Base-by-base conservation (phyloP, 2,113 vertebrate species). In the Ariopsis seemanni region DNA sequence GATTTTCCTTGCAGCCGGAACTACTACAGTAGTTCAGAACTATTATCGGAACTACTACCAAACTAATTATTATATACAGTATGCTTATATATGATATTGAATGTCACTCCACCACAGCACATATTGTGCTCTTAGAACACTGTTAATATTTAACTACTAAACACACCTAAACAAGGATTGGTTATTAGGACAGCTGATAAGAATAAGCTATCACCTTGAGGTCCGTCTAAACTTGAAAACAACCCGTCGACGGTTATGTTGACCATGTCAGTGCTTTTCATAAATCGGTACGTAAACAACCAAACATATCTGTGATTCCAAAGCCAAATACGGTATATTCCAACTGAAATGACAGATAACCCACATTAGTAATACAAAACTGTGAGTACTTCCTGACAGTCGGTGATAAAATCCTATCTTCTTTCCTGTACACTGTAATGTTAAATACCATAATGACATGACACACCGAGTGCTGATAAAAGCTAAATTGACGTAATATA, bases 101-200 rank as follows among this genome's bases (percentile, higher is more conserved):
- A 18, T 58, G 53, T 58, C 67, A 42, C n/a, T 25, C 11, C 18
- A 12, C 20, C 34, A 75, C 7, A 48, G 9, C 7, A 18, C 30
- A 48, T 74, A 57, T 5, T 15, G 25, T 78, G 25, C 5, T 22
- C 25, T 34, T 42, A 81, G 17, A 34, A 34, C 55, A 9, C 27
- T 57, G 79, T 81, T 81, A 81, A 81, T 81, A 42, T 42, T 42
- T 81, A 34, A 81, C 79, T 81, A 48, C 60, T 57, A 84, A 30
- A 71, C 25, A 42, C 27, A 79, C 27, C 75, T n/a, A 53, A 78
- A 27, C 2, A 58, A 34, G 55, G 17, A 6, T 20, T 60, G 27
- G 57, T 60, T 81, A 81, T 42, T 60, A 60, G 79, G 27, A 17
- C 55, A 12, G 4, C 22, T 50, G 74, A 79, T 57, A 55, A n/a